These are phyloP conservation scores for Gymnoscelis rufifasciata DNA, from an alignment of 2,888 invertebrate species.

Conservation along the genomic window DNA sequence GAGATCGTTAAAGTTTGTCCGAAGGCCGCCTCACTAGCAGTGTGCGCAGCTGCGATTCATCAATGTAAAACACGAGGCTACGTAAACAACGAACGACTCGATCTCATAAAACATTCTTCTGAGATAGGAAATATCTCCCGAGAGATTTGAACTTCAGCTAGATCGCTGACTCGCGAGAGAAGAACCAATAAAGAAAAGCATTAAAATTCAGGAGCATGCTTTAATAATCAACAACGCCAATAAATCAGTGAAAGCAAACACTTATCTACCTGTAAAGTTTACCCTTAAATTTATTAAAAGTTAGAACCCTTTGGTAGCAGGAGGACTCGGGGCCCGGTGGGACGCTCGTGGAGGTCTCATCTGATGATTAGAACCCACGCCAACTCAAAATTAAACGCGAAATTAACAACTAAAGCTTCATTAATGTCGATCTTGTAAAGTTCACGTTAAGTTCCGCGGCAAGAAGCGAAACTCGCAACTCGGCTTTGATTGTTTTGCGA, in stretches of 20 bases:
- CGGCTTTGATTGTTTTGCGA: conserved; percentile 52
- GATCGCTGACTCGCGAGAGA: conserved; percentile 3
- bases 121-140: conserved; percentile 8
- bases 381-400: conserved; percentile 48
- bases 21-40: neutral
- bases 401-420: conserved; percentile 58
- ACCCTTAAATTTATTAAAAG: conserved; percentile 27
- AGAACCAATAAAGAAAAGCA: conserved; percentile 12
- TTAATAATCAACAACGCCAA: conserved; percentile 23
- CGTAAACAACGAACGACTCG: neutral
- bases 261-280: conserved; percentile 25
- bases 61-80: neutral
- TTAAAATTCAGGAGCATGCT: conserved; percentile 14
- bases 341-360: conserved; percentile 31
- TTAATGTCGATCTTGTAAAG: conserved; percentile 56
- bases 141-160: conserved; percentile 10
- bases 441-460: conserved; percentile 38
- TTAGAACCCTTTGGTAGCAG: conserved; percentile 16
- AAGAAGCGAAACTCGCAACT: conserved; percentile 33
- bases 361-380: conserved; percentile 45
- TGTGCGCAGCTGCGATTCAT: neutral
- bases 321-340: too few relatives aligned
- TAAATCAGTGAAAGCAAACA: conserved; percentile 26
- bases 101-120: conserved; percentile 5
- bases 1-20: conserved; percentile 38